Evolutionary conservation across 53 echinoderm and acorn worm genomes (phyloP).

Genomic region (Holothuria leucospilota): DNA sequence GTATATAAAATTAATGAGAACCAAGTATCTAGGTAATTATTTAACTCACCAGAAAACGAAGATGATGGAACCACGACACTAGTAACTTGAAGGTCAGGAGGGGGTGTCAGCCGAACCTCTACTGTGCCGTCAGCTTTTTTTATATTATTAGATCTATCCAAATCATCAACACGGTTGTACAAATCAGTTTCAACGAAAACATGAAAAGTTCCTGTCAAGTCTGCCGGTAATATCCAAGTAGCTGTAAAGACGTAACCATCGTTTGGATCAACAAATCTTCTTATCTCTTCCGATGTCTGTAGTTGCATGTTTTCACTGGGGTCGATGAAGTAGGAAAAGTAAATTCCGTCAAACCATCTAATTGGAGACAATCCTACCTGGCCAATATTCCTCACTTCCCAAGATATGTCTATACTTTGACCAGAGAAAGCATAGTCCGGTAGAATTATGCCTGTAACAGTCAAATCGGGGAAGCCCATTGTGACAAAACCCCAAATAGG

Average conservation of each 20-base stretch:
- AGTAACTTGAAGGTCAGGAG: slow-evolving; percentile 43
- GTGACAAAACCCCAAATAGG: slow-evolving; percentile 49
- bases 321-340: not conserved
- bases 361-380: slow-evolving; percentile 2
- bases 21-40: no score
- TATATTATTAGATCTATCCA: slow-evolving; percentile 27
- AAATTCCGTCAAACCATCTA: not conserved
- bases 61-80: slow-evolving; percentile 1
- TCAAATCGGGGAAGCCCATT: slow-evolving; percentile 21
- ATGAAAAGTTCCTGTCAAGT: slow-evolving; percentile 1
- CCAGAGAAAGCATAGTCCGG: slow-evolving; percentile 36
- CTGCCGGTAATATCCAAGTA: slow-evolving; percentile 13
- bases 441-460: slow-evolving; percentile 8
- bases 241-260: slow-evolving; percentile 17
- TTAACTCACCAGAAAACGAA: slow-evolving; percentile 31
- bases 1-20: no score
- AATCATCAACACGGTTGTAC: not conserved
- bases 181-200: slow-evolving; percentile 28
- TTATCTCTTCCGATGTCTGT: not conserved
- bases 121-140: not conserved
- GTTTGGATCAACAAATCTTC: slow-evolving; percentile 43
- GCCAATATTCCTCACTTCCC: slow-evolving; percentile 41
- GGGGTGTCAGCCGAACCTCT: slow-evolving; percentile 31
- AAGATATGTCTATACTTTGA: slow-evolving; percentile 27
- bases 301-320: not conserved